Evolutionary conservation across 2,888 invertebrate species (phyloP), one percentile per base, ranked within the genome.

Genomic region (Drosophila maculinotata): DNA sequence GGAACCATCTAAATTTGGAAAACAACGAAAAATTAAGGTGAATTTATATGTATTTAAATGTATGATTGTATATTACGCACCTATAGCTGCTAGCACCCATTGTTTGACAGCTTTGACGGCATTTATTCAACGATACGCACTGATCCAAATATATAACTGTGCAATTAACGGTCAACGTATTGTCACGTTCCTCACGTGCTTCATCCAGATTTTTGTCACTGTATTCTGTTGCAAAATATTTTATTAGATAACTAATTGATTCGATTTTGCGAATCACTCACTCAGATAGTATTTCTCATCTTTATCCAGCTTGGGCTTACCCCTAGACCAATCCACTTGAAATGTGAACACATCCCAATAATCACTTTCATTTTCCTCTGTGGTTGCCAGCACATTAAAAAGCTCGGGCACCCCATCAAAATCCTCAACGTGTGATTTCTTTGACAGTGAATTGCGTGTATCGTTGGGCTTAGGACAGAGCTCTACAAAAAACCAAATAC

Each of bases 101-200:
- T 45, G 89, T 88, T 65, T 90, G 89, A 89, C 98, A 98, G 20
- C 95, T 94, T 45, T 94, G 94, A 78, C 95, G 94, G 90, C 98
- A 98, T 90, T 97, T 97, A 90, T 95, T 95, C 93, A 95, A 94
- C 1, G 97, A 96, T 93, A 96, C 95, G 90, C 98, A 98, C 88
- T 97, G 95, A 28, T 96, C 95, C 94, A 97, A 95, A 92, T 95
- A 98, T 0, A 97, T 96, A 6, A 98, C 97, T 0, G 97, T 97
- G 91, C 98, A 98, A 92, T 98, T 98, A 8, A 96, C 93, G 14
- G 90, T 96, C 60, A 94, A 92, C 48, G 94, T 92, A 88, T 94
- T 94, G 12, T 89, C 90, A 36, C 88, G 76, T 64, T 89, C 90
- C 60, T 88, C 89, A n/a, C 82, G 42, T 26, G 76, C 79, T 36